Percentiles rank a stretch among this genome's conserved stretches.
Conservation (phyloP, 1,140 invertebrate genomes). For the Gryon sp. region DNA sequence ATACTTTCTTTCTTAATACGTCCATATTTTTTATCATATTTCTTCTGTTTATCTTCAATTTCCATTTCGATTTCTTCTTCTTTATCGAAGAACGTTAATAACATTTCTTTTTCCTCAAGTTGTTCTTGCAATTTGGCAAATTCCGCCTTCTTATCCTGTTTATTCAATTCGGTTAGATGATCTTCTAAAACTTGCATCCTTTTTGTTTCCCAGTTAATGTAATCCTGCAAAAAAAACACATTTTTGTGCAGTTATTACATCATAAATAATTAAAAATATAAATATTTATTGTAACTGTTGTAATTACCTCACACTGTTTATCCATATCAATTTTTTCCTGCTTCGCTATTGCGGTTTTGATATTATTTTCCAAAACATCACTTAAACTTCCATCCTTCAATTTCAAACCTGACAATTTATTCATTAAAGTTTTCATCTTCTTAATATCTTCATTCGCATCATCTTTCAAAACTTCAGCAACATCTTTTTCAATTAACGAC, state of each 20-base stretch:
- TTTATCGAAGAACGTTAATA: conserved; percentile 89
- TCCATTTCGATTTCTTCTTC: conserved; percentile 86
- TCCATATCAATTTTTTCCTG: conserved; percentile 80
- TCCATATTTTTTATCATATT: conserved; percentile 63
- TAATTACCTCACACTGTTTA: conserved; percentile 79
- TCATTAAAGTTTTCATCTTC: conserved; percentile 64
- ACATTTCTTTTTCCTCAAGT: conserved; percentile 82
- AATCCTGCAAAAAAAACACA: conserved; percentile 78
- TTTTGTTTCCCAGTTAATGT: conserved; percentile 81
- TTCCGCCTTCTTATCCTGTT: conserved; percentile 79
- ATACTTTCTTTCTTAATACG: conserved; percentile 33
- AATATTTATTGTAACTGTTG: background rate
- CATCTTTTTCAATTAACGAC: conserved; percentile 72
- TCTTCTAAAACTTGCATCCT: conserved; percentile 81
- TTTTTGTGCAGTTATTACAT: background rate
- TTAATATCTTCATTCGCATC: conserved; percentile 66
- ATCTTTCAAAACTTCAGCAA: conserved; percentile 69
- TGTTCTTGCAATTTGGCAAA: conserved; percentile 82
- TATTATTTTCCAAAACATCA: conserved; percentile 77
- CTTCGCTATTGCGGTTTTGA: conserved; percentile 80
- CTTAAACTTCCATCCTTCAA: conserved; percentile 70
- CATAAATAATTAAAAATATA: conserved; percentile 8
- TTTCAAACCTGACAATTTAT: conserved; percentile 68
- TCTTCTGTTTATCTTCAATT: conserved; percentile 82
- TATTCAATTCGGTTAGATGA: conserved; percentile 81